Conservation (phyloP, 64 coral and sea anemone genomes). For the Dendronephthya gigantea region DNA sequence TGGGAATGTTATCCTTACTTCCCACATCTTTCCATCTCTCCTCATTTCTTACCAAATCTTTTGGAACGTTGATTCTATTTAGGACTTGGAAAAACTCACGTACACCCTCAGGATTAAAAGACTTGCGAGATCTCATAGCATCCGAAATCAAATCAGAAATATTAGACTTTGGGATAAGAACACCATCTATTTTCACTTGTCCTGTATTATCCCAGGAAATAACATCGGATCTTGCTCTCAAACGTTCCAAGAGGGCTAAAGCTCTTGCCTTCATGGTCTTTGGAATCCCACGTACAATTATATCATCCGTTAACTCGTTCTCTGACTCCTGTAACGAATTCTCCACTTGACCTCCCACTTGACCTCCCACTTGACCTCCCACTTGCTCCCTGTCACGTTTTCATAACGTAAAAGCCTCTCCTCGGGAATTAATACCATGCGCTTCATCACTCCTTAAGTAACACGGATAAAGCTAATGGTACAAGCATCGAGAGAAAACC, state of each 20-base stretch:
- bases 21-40: not conserved
- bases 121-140: not conserved
- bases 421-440: conserved; percentile 12
- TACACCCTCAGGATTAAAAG: too few relatives aligned
- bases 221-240: too few relatives aligned
- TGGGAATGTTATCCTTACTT: too few relatives aligned
- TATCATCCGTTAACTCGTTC: not conserved
- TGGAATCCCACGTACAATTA: not conserved
- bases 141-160: not conserved
- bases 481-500: not conserved
- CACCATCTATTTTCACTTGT: not conserved
- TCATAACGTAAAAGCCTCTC: not conserved
- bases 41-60: not conserved
- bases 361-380: too few relatives aligned
- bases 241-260: too few relatives aligned
- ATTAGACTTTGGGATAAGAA: not conserved
- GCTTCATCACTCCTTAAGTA: not conserved
- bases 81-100: too few relatives aligned
- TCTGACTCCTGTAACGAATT: not conserved
- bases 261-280: not conserved
- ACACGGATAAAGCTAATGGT: not conserved
- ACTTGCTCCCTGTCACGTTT: not conserved
- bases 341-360: not conserved
- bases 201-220: not conserved
- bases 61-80: too few relatives aligned